These are phyloP conservation scores for Pygoscelis adeliae DNA, from an alignment of 2,113 vertebrate species.

Conservation along the genomic window DNA sequence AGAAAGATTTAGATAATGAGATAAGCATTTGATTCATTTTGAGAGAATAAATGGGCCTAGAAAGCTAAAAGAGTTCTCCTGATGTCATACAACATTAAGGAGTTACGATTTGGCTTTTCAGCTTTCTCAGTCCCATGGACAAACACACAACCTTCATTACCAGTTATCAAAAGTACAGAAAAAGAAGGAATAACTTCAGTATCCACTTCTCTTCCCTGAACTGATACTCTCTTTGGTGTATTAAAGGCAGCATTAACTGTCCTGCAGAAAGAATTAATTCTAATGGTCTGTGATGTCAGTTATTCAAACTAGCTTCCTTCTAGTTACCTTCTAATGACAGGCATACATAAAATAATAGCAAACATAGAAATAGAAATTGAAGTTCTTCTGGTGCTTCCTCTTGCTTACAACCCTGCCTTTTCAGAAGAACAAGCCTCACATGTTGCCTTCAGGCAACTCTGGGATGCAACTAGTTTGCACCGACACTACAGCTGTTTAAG, in stretches of 20 bases:
- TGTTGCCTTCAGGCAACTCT: background rate
- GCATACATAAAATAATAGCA: background rate
- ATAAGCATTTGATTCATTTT: background rate
- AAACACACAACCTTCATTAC: background rate
- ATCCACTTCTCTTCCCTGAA: background rate
- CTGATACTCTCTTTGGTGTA: background rate
- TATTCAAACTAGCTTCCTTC: background rate
- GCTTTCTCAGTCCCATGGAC: background rate
- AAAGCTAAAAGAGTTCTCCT: background rate
- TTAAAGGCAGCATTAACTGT: background rate
- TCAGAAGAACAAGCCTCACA: background rate
- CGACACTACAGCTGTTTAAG: background rate
- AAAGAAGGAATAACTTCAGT: background rate
- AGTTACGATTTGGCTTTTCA: background rate
- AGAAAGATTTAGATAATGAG: background rate
- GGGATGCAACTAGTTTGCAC: background rate
- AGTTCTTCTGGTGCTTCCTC: background rate
- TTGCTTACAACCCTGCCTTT: background rate
- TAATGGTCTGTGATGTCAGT: background rate
- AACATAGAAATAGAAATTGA: background rate
- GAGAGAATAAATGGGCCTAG: background rate
- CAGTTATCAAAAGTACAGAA: background rate
- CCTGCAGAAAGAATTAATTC: background rate
- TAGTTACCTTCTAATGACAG: background rate
- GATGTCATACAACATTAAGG: background rate